phyloP scores from a whole-genome alignment of 2,113 vertebrate genomes.

The Notiomystis cincta region DNA sequence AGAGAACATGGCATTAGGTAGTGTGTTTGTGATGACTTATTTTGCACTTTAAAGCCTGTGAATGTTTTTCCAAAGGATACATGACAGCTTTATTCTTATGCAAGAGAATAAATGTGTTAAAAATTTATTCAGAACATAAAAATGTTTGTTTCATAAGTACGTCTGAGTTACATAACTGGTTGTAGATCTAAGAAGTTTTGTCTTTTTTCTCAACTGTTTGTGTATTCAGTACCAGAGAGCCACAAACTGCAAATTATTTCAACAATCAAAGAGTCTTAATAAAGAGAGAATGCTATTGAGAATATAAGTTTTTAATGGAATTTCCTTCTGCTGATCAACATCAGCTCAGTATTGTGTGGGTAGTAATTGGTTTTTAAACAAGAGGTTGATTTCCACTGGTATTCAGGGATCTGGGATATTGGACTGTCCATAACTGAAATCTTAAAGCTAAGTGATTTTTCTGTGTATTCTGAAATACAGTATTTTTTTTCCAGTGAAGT shows the following conservation, averaged over 20 bases:
- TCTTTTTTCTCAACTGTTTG: not conserved
- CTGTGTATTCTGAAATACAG: not conserved
- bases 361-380: not conserved
- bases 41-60: not conserved
- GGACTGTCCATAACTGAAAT: not conserved
- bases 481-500: not conserved
- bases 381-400: not conserved
- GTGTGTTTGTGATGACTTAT: not conserved
- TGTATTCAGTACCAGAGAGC: not conserved
- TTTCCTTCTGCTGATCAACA: not conserved
- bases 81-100: not conserved
- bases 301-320: not conserved
- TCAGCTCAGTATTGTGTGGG: not conserved
- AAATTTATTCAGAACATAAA: not conserved
- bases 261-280: not conserved
- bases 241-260: not conserved
- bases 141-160: not conserved
- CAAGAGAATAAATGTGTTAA: not conserved
- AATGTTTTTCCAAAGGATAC: not conserved
- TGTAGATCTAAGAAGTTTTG: not conserved
- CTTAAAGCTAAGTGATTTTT: not conserved
- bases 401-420: not conserved
- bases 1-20: not conserved
- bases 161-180: not conserved
- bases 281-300: not conserved